A percentile compares a stretch with the other conserved stretches of the same genome.
phyloP scores from a whole-genome alignment of 2,113 vertebrate species.

The Prionailurus viverrinus region DNA sequence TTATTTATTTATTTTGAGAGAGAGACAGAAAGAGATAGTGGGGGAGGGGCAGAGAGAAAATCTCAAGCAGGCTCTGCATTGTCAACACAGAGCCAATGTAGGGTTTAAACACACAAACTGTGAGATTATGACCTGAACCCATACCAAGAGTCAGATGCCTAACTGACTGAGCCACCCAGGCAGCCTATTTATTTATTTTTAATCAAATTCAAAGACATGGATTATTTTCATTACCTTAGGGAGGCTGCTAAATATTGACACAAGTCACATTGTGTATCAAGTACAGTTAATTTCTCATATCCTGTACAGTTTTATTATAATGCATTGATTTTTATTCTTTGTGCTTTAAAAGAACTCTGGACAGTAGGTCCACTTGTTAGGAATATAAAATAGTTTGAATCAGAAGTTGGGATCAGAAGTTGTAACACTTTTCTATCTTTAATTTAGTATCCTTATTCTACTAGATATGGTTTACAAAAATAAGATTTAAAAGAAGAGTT shows the following conservation, averaged over 20 bases:
- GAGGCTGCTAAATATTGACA: neutral
- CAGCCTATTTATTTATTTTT: neutral
- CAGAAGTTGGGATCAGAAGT: neutral
- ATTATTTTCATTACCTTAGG: neutral
- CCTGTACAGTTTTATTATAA: neutral
- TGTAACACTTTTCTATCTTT: neutral
- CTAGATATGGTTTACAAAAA: neutral
- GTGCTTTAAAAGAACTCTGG: neutral
- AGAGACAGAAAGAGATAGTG: no score
- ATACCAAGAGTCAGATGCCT: no score
- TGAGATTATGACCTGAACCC: no score
- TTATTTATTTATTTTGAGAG: no score
- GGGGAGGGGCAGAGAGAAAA: no score
- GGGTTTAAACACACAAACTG: no score
- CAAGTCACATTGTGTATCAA: neutral
- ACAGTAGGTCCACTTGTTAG: neutral
- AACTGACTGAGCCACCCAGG: no score
- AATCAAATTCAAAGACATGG: neutral
- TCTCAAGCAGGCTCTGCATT: no score
- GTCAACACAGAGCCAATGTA: no score
- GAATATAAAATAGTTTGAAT: conserved; percentile 22
- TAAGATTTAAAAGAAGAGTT: neutral
- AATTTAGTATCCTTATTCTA: neutral
- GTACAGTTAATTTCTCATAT: neutral
- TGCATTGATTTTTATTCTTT: neutral